Conservation (phyloP, 2,888 invertebrate genomes). For the Eumerus sabulonum region DNA sequence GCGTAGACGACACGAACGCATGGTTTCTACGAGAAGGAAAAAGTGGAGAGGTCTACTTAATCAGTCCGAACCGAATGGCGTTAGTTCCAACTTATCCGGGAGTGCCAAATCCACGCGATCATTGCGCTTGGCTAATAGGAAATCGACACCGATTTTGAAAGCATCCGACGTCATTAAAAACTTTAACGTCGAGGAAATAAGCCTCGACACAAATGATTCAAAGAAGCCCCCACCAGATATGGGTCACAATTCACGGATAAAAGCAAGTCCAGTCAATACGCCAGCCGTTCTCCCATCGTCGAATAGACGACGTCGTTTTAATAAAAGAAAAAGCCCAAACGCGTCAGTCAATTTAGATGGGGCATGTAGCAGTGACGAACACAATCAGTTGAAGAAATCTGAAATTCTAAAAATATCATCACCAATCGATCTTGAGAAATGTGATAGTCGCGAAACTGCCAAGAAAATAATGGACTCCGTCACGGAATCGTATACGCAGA, state of each 20-base stretch:
- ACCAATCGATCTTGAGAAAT: conserved; percentile 36
- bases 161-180: not conserved
- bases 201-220: not conserved
- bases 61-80: conserved; percentile 3
- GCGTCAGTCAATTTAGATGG: conserved; percentile 24
- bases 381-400: not conserved
- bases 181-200: conserved; percentile 1
- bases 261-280: not conserved
- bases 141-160: conserved; percentile 2
- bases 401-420: not conserved
- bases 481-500: conserved; percentile 31
- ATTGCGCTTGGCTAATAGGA: conserved; percentile 51
- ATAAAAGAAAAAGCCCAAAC: conserved; percentile 36
- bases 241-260: not conserved
- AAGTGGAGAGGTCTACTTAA: conserved; percentile 31
- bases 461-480: conserved; percentile 21
- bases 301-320: conserved; percentile 49
- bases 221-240: not conserved
- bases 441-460: conserved; percentile 35
- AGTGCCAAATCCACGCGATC: conserved; percentile 34
- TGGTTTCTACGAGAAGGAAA: conserved; percentile 48
- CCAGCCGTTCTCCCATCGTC: not conserved
- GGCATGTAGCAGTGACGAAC: conserved; percentile 39
- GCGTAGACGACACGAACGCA: conserved; percentile 41
- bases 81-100: not conserved